Percentiles rank a stretch among this genome's conserved stretches.
Evolutionary conservation across 2,888 invertebrate species (phyloP).

Genomic region (Apotomis capreana): DNA sequence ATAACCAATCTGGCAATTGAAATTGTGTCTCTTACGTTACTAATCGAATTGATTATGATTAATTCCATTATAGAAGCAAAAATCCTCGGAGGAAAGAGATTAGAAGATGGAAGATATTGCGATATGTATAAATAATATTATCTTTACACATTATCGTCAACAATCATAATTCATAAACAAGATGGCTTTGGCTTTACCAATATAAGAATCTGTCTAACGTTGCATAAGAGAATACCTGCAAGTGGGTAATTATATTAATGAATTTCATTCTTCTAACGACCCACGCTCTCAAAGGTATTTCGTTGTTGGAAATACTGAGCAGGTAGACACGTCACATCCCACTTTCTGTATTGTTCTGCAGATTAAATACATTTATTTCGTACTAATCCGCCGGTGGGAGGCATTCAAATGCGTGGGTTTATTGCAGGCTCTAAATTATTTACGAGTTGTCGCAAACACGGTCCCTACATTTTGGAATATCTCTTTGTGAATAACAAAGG

Average conservation of each 20-base stretch:
- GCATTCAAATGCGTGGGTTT: slow-evolving; percentile 6
- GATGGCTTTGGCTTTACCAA: not conserved
- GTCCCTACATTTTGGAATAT: not conserved
- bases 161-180: not conserved
- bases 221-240: slow-evolving; percentile 17
- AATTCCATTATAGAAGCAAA: no score
- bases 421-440: slow-evolving; percentile 20
- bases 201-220: not conserved
- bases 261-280: slow-evolving; percentile 27
- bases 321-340: slow-evolving; percentile 30
- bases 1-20: no score
- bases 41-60: no score
- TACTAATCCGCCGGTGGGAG: slow-evolving; percentile 26
- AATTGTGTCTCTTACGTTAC: no score
- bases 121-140: no score
- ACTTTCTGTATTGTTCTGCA: slow-evolving; percentile 35
- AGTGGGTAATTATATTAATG: slow-evolving; percentile 30
- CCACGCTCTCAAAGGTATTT: slow-evolving; percentile 27
- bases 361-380: slow-evolving; percentile 28
- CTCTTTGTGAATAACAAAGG: slow-evolving; percentile 1
- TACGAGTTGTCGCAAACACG: slow-evolving; percentile 10
- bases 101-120: no score
- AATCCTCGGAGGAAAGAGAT: no score
- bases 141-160: no score
- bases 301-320: slow-evolving; percentile 15